Conservation (phyloP, 1,140 invertebrate species). For the Eupristina koningsbergeri region DNA sequence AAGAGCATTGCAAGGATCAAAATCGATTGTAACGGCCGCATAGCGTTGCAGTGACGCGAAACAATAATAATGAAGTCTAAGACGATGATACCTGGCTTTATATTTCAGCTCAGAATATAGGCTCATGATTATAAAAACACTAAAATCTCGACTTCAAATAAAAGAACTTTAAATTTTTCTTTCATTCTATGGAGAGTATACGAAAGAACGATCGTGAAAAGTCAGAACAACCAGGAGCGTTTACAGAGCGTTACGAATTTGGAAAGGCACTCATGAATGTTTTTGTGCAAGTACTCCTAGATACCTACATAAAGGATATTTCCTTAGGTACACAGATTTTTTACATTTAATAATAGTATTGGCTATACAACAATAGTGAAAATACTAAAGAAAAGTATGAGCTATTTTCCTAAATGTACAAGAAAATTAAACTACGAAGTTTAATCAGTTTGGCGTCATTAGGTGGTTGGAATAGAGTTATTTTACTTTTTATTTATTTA, state of each 20-base stretch:
- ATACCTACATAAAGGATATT: constrained; percentile 47
- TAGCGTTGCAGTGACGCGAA: constrained; percentile 45
- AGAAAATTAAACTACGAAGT: background rate
- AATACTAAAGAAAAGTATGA: background rate
- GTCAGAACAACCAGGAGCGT: constrained; percentile 23
- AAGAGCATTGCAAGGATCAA: constrained; percentile 15
- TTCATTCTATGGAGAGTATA: background rate
- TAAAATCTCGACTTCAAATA: background rate
- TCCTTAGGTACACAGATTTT: background rate
- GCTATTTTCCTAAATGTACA: background rate
- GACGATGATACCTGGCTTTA: constrained; percentile 25
- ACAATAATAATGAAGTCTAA: constrained; percentile 29
- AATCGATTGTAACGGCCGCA: constrained; percentile 44
- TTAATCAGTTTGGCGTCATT: background rate
- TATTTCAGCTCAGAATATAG: constrained; percentile 29
- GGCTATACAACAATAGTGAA: background rate
- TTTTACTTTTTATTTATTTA: background rate
- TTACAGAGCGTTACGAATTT: constrained; percentile 69
- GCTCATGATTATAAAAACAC: constrained; percentile 25
- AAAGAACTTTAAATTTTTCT: constrained; percentile 32
- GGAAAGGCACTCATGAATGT: constrained; percentile 41
- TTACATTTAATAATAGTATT: background rate
- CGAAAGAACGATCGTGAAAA: background rate
- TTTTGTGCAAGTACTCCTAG: constrained; percentile 33
- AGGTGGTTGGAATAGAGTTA: background rate